phyloP scores from a whole-genome alignment of 2,888 invertebrate species.

The Harmothoe impar region DNA sequence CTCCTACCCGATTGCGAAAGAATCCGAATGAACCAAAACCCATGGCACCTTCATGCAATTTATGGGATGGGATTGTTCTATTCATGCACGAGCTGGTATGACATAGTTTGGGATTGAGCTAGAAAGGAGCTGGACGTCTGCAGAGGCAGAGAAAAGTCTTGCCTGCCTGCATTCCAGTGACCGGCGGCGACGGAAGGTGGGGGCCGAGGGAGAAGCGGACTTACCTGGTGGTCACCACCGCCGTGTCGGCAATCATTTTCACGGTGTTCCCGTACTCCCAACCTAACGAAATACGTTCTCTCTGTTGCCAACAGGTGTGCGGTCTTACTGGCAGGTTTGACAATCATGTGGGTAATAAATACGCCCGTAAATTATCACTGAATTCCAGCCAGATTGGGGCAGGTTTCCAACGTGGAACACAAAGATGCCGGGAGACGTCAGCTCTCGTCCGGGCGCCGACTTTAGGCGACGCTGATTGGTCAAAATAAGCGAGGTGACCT shows the following conservation, averaged over 20 bases:
- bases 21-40: too few relatives aligned
- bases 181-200: not conserved
- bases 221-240: constrained; percentile 60
- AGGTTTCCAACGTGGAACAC: constrained; percentile 61
- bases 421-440: constrained; percentile 63
- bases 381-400: constrained; percentile 12
- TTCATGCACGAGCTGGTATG: too few relatives aligned
- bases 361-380: not conserved
- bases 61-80: too few relatives aligned
- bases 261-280: not conserved
- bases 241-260: constrained; percentile 63
- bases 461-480: not conserved
- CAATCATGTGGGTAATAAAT: not conserved
- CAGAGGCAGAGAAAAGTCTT: not conserved
- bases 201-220: not conserved
- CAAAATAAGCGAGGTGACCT: not conserved
- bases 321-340: not conserved
- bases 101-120: too few relatives aligned
- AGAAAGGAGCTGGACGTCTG: too few relatives aligned
- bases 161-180: constrained; percentile 8
- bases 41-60: too few relatives aligned
- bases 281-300: not conserved
- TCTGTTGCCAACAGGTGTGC: not conserved
- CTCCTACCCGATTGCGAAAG: too few relatives aligned
- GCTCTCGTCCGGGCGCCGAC: constrained; percentile 20